Conservation (phyloP, 2,888 invertebrate species). For the Eupithecia tripunctaria region DNA sequence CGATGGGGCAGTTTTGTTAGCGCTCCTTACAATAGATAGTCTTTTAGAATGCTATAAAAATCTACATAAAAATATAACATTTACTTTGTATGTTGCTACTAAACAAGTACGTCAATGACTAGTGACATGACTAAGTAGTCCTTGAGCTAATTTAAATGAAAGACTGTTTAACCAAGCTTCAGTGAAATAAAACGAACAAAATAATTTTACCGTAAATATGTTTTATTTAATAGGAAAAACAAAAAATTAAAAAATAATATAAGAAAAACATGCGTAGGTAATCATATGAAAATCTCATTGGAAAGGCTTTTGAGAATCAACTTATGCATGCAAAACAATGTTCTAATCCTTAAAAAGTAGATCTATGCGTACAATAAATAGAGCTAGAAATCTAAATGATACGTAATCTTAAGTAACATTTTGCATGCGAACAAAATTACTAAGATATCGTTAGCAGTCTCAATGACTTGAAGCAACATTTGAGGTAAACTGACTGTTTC, state of each 20-base stretch:
- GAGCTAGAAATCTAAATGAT: conserved; percentile 41
- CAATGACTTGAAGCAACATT: conserved; percentile 47
- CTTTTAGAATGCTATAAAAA: too few relatives aligned
- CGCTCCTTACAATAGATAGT: background rate
- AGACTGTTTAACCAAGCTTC: background rate
- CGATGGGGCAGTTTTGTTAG: background rate
- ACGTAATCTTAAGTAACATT: conserved; percentile 79
- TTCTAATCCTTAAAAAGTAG: conserved; percentile 21
- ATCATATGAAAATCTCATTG: conserved; percentile 1
- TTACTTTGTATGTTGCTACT: too few relatives aligned
- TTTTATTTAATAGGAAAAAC: conserved; percentile 40
- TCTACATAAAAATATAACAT: too few relatives aligned
- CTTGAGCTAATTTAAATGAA: background rate
- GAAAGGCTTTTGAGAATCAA: conserved; percentile 13
- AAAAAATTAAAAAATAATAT: conserved; percentile 12
- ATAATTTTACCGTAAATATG: conserved; percentile 37
- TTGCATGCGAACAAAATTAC: conserved; percentile 80
- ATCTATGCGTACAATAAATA: conserved; percentile 33
- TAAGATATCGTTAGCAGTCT: conserved; percentile 63
- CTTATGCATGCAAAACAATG: conserved; percentile 25
- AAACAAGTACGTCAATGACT: background rate
- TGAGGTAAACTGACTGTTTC: conserved; percentile 35
- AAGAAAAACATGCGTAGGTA: background rate
- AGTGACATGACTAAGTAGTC: too few relatives aligned
- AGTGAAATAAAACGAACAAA: conserved; percentile 5